phyloP scores from a whole-genome alignment of 1,140 invertebrate genomes.

The Trinorchestia longiramus region DNA sequence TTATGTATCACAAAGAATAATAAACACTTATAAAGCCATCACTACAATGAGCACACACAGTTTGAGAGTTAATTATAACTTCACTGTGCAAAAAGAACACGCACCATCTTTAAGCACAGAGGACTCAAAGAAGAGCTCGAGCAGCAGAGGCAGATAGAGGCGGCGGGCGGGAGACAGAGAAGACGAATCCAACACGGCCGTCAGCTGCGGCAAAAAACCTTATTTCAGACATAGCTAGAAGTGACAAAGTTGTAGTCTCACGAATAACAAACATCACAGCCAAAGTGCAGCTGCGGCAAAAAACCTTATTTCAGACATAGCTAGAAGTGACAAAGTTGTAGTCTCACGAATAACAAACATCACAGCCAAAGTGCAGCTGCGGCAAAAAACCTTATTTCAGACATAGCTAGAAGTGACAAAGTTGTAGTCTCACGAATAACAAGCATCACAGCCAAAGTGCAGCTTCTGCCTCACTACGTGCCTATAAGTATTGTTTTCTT shows the following conservation, averaged over 20 bases:
- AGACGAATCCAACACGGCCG: slow-evolving; percentile 80
- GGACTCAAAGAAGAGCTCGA: slow-evolving; percentile 78
- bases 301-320: no score
- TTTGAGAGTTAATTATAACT: background rate
- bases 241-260: background rate
- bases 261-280: no score
- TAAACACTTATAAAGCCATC: background rate
- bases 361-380: no score
- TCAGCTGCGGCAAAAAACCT: slow-evolving; percentile 73
- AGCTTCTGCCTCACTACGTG: no score
- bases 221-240: background rate
- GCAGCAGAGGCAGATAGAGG: slow-evolving; percentile 80
- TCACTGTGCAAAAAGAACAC: background rate
- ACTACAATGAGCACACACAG: background rate
- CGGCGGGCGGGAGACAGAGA: slow-evolving; percentile 75
- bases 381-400: no score
- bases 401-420: no score
- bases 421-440: no score
- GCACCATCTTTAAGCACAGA: slow-evolving; percentile 68
- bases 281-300: no score
- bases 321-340: no score
- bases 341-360: no score
- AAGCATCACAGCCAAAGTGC: no score
- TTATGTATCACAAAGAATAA: background rate
- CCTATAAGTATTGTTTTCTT: no score